These are phyloP conservation scores for Phodopus roborovskii DNA, from an alignment of 2,113 vertebrate species.

Conservation along the genomic window DNA sequence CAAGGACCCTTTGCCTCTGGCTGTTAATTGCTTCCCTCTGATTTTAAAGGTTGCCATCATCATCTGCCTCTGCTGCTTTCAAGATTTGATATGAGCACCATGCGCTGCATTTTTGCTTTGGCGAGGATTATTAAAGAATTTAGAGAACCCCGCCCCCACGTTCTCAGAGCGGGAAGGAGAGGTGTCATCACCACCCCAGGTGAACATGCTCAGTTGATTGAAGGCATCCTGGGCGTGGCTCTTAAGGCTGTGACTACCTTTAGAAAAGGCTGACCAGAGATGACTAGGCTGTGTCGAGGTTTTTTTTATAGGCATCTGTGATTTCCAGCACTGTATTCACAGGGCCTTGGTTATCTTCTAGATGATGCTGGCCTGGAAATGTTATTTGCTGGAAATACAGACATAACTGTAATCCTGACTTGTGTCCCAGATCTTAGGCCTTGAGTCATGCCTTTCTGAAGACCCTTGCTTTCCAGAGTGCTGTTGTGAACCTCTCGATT, in stretches of 20 bases:
- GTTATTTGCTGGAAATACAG: neutral
- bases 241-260: neutral
- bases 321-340: neutral
- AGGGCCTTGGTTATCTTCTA: neutral
- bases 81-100: neutral
- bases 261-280: neutral
- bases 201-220: neutral
- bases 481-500: neutral
- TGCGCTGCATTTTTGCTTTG: neutral
- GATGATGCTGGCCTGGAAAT: neutral
- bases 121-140: neutral
- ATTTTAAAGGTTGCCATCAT: neutral
- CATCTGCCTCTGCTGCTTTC: neutral
- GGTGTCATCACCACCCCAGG: neutral
- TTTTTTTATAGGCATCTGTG: neutral
- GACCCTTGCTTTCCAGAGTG: neutral
- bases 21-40: neutral
- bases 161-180: neutral
- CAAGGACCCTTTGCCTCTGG: neutral
- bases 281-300: neutral
- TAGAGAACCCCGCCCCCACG: neutral
- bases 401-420: neutral
- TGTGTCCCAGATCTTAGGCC: neutral
- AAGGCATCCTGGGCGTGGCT: no score
- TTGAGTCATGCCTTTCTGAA: neutral